Conservation (phyloP, 1,140 invertebrate genomes). For the Berghia stephanieae region DNA sequence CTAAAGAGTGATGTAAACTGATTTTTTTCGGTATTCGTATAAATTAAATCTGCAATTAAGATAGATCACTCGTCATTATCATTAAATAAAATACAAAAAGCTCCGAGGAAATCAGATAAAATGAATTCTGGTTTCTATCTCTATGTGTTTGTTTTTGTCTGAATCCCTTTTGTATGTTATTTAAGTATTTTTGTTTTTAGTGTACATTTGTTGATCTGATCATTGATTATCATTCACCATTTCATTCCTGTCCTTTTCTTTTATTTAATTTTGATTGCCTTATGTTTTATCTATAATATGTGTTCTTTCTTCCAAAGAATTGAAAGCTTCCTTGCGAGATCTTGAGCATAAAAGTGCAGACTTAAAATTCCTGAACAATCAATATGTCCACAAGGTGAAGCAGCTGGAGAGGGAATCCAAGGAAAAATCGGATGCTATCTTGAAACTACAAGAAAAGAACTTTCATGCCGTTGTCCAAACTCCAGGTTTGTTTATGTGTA, state of each 20-base stretch:
- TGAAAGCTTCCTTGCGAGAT: conserved; percentile 71
- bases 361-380: conserved; percentile 71
- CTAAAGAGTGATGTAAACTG: no score
- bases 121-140: no score
- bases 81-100: no score
- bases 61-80: no score
- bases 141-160: no score
- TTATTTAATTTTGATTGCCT: neutral
- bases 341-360: conserved; percentile 73
- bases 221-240: no score
- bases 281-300: conserved; percentile 26
- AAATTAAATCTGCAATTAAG: no score
- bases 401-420: conserved; percentile 71
- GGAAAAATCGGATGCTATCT: conserved; percentile 71
- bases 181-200: no score
- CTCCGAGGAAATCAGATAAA: no score
- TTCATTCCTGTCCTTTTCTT: neutral
- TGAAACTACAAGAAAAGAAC: conserved; percentile 72
- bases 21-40: no score
- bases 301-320: conserved; percentile 65
- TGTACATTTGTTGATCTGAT: no score
- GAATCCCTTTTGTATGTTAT: no score
- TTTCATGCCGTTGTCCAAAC: conserved; percentile 69
- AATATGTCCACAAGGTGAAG: conserved; percentile 71
- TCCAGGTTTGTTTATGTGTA: conserved; percentile 49